Conservation (phyloP, 1,140 invertebrate genomes). For the Cydia amplana region DNA sequence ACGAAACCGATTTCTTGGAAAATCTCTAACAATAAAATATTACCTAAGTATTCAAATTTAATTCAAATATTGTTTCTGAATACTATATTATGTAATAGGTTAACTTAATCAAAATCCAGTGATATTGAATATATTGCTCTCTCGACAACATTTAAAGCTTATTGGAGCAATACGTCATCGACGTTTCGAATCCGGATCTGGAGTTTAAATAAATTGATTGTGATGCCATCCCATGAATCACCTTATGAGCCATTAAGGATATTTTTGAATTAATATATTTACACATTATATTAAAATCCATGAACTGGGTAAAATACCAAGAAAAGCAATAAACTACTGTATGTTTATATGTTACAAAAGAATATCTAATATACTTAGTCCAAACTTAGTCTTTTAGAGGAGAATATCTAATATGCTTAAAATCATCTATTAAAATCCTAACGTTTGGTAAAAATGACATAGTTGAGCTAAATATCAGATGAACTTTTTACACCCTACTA, state of each 20-base stretch:
- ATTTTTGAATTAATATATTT: neutral
- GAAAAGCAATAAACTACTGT: no score
- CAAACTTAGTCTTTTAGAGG: no score
- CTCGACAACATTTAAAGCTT: neutral
- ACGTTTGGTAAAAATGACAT: no score
- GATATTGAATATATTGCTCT: no score
- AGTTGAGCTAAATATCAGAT: no score
- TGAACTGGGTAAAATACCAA: neutral
- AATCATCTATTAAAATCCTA: no score
- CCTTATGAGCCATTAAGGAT: neutral
- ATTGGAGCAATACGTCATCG: neutral
- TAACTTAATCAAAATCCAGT: no score
- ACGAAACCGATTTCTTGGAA: neutral
- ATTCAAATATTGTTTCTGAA: neutral
- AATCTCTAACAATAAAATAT: neutral
- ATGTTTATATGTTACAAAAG: no score
- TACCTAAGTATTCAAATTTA: neutral
- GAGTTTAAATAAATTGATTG: neutral
- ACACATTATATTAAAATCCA: neutral
- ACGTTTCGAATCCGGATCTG: neutral
- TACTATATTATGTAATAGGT: no score
- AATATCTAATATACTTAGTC: no score
- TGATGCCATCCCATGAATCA: constrained; percentile 13
- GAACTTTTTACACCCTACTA: no score
- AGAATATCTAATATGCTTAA: no score